Evolutionary conservation across 2,797 vertebrate species (phyloP).

Genomic region (Tokudaia tokunoshimensis): DNA sequence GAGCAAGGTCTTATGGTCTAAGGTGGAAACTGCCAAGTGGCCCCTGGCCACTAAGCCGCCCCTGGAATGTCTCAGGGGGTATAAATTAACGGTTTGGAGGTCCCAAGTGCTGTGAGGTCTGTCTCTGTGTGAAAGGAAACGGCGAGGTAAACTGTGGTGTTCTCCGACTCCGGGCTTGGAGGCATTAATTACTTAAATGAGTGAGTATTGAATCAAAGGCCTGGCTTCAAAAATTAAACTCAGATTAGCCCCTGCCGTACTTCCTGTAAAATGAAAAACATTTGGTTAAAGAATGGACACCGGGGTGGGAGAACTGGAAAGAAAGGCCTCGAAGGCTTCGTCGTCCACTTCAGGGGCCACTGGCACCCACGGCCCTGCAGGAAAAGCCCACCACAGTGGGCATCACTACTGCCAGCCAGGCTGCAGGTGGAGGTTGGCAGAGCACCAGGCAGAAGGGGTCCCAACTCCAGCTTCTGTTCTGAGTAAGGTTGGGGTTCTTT

Average conservation of each 20-base stretch:
- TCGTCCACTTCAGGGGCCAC: neutral
- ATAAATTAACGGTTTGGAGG: conserved; percentile 68
- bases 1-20: rapidly evolving
- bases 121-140: conserved; percentile 35
- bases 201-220: conserved; percentile 79
- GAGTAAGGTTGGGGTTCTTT: neutral
- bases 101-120: conserved; percentile 45
- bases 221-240: conserved; percentile 79
- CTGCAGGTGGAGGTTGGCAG: neutral
- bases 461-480: neutral
- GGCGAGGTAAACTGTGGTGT: neutral
- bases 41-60: neutral
- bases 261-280: conserved; percentile 79
- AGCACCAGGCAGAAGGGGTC: neutral
- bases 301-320: neutral
- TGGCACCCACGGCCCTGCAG: neutral
- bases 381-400: neutral
- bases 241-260: conserved; percentile 77
- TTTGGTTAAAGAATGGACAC: conserved; percentile 57
- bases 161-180: conserved; percentile 60
- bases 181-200: conserved; percentile 84
- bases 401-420: too few species aligned
- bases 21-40: neutral
- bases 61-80: conserved; percentile 48
- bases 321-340: neutral